These are phyloP conservation scores for Amorpha juglandis DNA, from an alignment of 2,888 invertebrate species.

Conservation along the genomic window DNA sequence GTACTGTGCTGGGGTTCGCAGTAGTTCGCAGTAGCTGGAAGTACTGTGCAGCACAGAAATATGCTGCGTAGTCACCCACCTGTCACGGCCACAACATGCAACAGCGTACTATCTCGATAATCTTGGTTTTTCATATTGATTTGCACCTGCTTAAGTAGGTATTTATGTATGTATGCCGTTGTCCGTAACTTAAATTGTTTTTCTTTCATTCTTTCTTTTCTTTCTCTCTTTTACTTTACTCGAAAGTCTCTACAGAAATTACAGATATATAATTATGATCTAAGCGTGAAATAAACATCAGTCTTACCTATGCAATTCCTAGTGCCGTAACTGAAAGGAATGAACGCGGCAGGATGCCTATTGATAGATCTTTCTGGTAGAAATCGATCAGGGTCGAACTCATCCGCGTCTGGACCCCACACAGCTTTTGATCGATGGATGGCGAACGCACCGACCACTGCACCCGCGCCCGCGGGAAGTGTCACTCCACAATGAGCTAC, in stretches of 20 bases:
- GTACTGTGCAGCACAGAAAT: too few species aligned
- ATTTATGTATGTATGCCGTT: too few species aligned
- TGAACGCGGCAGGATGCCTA: constrained; percentile 74
- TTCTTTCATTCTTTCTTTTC: too few species aligned
- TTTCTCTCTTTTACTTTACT: background rate
- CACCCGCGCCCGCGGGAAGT: constrained; percentile 72
- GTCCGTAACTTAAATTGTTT: too few species aligned
- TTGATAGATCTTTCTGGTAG: constrained; percentile 73
- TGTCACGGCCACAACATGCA: too few species aligned
- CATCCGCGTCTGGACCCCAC: constrained; percentile 83
- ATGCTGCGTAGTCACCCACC: too few species aligned
- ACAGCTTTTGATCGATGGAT: constrained; percentile 76
- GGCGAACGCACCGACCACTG: constrained; percentile 73
- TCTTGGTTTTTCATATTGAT: too few species aligned
- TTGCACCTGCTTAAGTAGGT: too few species aligned
- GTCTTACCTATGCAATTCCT: constrained; percentile 76
- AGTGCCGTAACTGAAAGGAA: constrained; percentile 79
- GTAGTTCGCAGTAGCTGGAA: too few species aligned
- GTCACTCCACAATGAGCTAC: constrained; percentile 69
- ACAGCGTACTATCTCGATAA: too few species aligned
- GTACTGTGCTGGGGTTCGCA: too few species aligned
- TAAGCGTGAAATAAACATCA: background rate
- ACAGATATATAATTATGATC: too few species aligned
- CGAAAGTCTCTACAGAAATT: background rate
- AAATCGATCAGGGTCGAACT: constrained; percentile 86